These are phyloP conservation scores for Leucoraja ocellata DNA, from an alignment of 2,797 vertebrate genomes.

Conservation along the genomic window DNA sequence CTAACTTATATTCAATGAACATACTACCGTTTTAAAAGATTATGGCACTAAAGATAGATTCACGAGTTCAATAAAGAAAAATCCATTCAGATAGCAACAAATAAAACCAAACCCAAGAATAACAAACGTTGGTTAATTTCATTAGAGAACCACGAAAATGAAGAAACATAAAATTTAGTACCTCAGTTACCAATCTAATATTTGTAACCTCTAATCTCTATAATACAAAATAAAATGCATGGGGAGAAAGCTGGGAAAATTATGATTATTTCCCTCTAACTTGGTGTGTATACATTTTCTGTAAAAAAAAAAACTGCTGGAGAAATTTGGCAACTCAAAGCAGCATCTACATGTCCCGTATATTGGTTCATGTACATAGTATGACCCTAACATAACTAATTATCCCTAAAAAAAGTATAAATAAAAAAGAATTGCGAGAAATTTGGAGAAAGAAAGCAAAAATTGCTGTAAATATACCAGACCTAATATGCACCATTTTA, in stretches of 20 bases:
- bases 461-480: background rate
- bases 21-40: background rate
- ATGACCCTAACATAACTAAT: background rate
- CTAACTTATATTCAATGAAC: background rate
- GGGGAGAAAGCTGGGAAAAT: background rate
- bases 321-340: too few relatives aligned
- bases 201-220: background rate
- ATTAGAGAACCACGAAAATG: background rate
- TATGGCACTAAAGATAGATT: background rate
- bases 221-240: background rate
- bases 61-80: background rate
- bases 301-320: too few relatives aligned
- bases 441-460: background rate
- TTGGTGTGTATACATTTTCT: background rate
- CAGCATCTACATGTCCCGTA: background rate
- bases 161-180: background rate
- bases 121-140: background rate
- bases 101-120: background rate
- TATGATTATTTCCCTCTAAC: background rate
- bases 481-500: background rate
- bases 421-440: background rate
- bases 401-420: background rate
- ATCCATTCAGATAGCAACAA: background rate
- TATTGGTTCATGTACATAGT: background rate
- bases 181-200: background rate